A percentile compares a stretch with the other conserved stretches of the same genome.
Evolutionary conservation across 2,113 vertebrate genomes (phyloP).

Genomic region (Eretmochelys imbricata): DNA sequence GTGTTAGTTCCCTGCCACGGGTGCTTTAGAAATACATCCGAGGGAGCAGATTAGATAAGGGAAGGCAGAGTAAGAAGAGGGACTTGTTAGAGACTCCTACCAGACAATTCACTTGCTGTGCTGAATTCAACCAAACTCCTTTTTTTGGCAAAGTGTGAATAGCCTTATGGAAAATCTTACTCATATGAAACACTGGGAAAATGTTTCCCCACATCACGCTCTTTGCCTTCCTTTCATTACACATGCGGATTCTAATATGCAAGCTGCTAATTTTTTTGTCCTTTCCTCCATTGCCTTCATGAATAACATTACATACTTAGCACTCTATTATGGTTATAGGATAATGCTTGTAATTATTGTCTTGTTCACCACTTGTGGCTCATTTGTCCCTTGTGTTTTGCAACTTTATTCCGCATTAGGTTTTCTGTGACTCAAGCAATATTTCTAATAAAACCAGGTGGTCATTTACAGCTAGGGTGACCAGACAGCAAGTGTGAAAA

Average conservation of each 20-base stretch:
- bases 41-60: not conserved
- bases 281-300: not conserved
- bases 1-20: not conserved
- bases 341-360: not conserved
- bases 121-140: not conserved
- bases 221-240: rapidly evolving
- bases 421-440: not conserved
- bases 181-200: not conserved
- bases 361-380: not conserved
- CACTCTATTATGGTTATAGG: no score
- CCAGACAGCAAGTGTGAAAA: no score
- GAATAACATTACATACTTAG: not conserved
- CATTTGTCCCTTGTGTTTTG: not conserved
- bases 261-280: not conserved
- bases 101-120: not conserved
- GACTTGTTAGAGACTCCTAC: not conserved
- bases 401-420: not conserved
- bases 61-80: not conserved
- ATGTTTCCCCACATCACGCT: rapidly evolving
- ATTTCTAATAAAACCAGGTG: not conserved
- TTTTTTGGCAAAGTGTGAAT: not conserved
- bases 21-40: not conserved
- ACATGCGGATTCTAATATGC: not conserved
- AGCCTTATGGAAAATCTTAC: not conserved
- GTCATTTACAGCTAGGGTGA: not conserved